Conservation (phyloP, 1,140 invertebrate genomes). For the Cydia strobilella region DNA sequence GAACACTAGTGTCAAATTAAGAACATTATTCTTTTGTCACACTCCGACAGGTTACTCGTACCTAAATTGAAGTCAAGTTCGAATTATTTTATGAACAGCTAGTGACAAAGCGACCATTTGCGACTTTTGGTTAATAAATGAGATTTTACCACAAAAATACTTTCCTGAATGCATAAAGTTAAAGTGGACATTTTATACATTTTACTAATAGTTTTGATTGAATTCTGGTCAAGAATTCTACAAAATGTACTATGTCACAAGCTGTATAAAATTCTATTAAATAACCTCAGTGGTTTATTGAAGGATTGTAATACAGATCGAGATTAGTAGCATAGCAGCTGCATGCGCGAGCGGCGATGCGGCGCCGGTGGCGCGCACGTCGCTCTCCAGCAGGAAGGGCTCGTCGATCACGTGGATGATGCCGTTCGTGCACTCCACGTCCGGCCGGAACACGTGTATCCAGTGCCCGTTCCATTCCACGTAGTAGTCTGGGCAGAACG, state of each 20-base stretch:
- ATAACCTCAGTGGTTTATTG: constrained; percentile 49
- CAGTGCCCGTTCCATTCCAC: constrained; percentile 91
- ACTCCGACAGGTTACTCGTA: not conserved
- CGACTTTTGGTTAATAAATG: not conserved
- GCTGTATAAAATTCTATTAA: not conserved
- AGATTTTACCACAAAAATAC: too few relatives aligned
- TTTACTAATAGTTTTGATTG: too few relatives aligned
- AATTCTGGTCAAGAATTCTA: too few relatives aligned
- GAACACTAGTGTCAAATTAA: not conserved
- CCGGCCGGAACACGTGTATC: constrained; percentile 91
- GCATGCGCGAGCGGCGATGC: constrained; percentile 54
- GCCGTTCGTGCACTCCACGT: constrained; percentile 95
- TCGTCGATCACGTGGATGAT: constrained; percentile 95
- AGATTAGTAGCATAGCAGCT: constrained; percentile 53
- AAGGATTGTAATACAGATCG: constrained; percentile 62
- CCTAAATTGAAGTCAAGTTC: not conserved
- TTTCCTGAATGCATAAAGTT: too few relatives aligned
- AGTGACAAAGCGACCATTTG: not conserved
- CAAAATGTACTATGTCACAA: not conserved
- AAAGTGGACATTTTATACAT: too few relatives aligned
- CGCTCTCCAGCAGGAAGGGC: constrained; percentile 90
- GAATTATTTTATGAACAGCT: not conserved
- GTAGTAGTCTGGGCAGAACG: constrained; percentile 84
- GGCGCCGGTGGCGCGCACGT: constrained; percentile 86
- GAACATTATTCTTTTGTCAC: not conserved